Conservation (phyloP, 2,888 invertebrate genomes). For the Sarcophaga caerulescens region DNA sequence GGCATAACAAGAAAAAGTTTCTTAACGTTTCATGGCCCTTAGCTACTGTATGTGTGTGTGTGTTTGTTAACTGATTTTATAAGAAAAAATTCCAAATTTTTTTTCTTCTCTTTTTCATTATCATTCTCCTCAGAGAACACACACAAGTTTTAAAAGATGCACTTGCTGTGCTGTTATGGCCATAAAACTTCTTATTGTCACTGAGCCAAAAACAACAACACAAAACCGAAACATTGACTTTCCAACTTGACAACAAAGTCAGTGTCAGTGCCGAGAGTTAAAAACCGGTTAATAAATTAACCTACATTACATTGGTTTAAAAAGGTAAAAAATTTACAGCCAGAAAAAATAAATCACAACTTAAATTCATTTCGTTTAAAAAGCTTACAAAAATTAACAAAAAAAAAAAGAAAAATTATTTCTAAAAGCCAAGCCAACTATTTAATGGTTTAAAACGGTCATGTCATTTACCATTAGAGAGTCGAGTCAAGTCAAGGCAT, state of each 20-base stretch:
- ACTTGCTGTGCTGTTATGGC: neutral
- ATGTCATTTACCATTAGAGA: constrained; percentile 23
- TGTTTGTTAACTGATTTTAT: constrained; percentile 47
- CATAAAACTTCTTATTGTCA: constrained; percentile 47
- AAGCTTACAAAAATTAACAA: neutral
- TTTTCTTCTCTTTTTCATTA: constrained; percentile 40
- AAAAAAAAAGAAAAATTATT: neutral
- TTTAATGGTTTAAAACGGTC: constrained; percentile 11
- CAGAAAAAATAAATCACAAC: neutral
- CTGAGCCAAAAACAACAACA: constrained; percentile 15
- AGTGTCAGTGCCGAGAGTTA: constrained; percentile 21
- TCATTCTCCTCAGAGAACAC: constrained; percentile 36
- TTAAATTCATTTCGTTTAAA: too few species aligned
- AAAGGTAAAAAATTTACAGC: constrained; percentile 10
- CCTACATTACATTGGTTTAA: constrained; percentile 62
- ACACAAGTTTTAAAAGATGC: constrained; percentile 51
- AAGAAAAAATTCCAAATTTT: neutral
- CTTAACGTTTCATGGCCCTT: neutral
- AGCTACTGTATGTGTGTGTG: too few species aligned
- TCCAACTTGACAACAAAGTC: constrained; percentile 26
- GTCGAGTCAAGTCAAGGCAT: neutral
- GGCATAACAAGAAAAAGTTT: constrained; percentile 53
- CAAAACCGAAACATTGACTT: constrained; percentile 16
- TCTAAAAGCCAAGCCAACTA: neutral
- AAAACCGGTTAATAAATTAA: constrained; percentile 67